Evolutionary conservation across 2,797 vertebrate genomes (phyloP).

Genomic region (Dendrocincla fuliginosa): DNA sequence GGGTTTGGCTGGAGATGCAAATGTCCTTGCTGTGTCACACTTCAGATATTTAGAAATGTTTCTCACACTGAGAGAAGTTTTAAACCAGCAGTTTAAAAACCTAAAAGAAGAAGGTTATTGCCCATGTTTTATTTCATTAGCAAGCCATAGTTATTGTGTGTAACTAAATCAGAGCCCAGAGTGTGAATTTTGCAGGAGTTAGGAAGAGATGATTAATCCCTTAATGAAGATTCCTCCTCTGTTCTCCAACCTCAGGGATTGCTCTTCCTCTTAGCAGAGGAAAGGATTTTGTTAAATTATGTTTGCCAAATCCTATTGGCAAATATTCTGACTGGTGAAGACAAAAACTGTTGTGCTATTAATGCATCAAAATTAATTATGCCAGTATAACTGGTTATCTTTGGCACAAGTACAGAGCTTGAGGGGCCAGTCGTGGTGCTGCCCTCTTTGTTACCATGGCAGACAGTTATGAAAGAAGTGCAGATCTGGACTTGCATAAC

Average conservation of each 20-base stretch:
- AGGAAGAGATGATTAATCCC: constrained; percentile 11
- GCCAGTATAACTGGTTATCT: constrained; percentile 57
- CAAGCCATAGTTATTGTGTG: neutral
- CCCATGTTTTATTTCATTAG: constrained; percentile 12
- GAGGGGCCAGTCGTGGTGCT: constrained; percentile 3
- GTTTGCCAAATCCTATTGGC: neutral
- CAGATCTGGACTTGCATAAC: constrained; percentile 57
- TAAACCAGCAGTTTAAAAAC: constrained; percentile 2
- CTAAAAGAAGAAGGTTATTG: neutral
- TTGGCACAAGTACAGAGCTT: constrained; percentile 49
- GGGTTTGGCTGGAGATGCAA: constrained; percentile 11
- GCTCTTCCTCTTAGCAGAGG: neutral
- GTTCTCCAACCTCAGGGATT: neutral
- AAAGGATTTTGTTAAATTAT: neutral
- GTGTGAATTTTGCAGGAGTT: constrained; percentile 26
- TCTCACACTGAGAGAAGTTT: neutral
- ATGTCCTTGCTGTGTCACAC: neutral
- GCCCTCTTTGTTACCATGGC: constrained; percentile 27
- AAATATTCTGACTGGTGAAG: neutral
- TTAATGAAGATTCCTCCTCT: neutral
- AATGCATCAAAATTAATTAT: constrained; percentile 52
- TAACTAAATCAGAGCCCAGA: constrained; percentile 27
- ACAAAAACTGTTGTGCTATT: constrained; percentile 31
- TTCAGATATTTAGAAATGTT: constrained; percentile 12
- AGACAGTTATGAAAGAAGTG: constrained; percentile 41